These are phyloP conservation scores for Aurelia sp. DNA, from an alignment of 30 jellyfish, hydroid and myxozoan species.

Conservation along the genomic window DNA sequence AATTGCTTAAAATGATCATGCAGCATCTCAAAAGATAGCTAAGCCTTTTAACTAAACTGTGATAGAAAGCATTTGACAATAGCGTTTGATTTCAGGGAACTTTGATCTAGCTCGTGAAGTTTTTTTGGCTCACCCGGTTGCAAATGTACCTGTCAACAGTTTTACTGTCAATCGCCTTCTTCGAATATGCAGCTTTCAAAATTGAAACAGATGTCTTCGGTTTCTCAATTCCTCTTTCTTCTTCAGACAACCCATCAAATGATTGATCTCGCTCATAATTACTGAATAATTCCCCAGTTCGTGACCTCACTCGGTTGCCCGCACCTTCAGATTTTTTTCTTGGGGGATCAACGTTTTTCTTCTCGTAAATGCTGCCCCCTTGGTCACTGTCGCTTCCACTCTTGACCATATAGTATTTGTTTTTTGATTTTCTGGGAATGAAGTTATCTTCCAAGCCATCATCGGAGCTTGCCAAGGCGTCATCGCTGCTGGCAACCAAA, in stretches of 20 bases:
- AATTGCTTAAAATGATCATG: too few relatives aligned
- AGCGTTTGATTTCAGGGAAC: too few relatives aligned
- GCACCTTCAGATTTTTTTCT: slow-evolving; percentile 61
- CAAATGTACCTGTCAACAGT: slow-evolving; percentile 18
- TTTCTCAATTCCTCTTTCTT: slow-evolving; percentile 14
- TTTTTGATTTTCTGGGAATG: slow-evolving; percentile 39
- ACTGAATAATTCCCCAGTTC: slow-evolving; percentile 60
- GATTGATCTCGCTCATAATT: slow-evolving; percentile 66
- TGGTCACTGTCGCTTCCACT: slow-evolving; percentile 16
- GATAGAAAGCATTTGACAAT: too few relatives aligned
- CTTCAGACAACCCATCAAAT: slow-evolving; percentile 35
- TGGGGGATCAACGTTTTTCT: slow-evolving; percentile 63
- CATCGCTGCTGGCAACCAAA: slow-evolving; percentile 32
- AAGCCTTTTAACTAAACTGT: too few relatives aligned
- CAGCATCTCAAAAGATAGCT: too few relatives aligned
- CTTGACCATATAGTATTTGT: slow-evolving; percentile 16
- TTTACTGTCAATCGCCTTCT: slow-evolving; percentile 22
- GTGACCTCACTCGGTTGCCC: slow-evolving; percentile 63
- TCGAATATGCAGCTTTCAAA: slow-evolving; percentile 50
- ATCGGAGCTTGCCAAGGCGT: slow-evolving; percentile 51
- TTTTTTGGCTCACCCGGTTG: too few relatives aligned
- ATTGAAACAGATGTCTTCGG: slow-evolving; percentile 54
- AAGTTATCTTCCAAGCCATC: slow-evolving; percentile 53
- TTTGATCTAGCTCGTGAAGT: too few relatives aligned
- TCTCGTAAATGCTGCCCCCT: slow-evolving; percentile 36